Conservation (phyloP, 2,113 vertebrate genomes). For the Acrocephalus arundinaceus region DNA sequence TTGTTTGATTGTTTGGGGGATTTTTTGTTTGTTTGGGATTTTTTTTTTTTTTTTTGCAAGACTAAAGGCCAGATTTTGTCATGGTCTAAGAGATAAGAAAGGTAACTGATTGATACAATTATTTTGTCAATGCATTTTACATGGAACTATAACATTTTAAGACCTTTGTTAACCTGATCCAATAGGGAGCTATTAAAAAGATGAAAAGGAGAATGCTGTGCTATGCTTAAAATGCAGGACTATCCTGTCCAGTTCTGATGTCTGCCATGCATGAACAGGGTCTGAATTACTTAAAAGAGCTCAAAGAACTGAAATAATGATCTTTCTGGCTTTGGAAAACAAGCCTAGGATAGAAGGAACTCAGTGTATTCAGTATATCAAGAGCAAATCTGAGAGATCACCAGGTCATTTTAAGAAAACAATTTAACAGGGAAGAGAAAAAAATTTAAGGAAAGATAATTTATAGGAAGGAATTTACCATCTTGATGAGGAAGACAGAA, state of each 20-base stretch:
- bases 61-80: background rate
- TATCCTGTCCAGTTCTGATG: background rate
- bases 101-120: background rate
- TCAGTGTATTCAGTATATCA: background rate
- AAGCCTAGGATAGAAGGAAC: background rate
- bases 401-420: background rate
- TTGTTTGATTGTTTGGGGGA: no score
- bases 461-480: background rate
- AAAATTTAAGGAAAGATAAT: background rate
- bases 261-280: background rate
- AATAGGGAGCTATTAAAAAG: background rate
- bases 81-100: background rate
- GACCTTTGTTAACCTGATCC: background rate
- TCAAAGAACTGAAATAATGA: background rate
- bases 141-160: background rate
- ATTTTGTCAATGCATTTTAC: background rate
- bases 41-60: background rate
- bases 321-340: background rate
- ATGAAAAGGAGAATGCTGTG: background rate
- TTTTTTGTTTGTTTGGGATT: no score
- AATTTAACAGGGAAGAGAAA: background rate
- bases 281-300: background rate
- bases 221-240: background rate
- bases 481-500: background rate
- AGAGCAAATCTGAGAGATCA: background rate